phyloP scores from a whole-genome alignment of 2,888 invertebrate genomes.

The Drosophila borborema region DNA sequence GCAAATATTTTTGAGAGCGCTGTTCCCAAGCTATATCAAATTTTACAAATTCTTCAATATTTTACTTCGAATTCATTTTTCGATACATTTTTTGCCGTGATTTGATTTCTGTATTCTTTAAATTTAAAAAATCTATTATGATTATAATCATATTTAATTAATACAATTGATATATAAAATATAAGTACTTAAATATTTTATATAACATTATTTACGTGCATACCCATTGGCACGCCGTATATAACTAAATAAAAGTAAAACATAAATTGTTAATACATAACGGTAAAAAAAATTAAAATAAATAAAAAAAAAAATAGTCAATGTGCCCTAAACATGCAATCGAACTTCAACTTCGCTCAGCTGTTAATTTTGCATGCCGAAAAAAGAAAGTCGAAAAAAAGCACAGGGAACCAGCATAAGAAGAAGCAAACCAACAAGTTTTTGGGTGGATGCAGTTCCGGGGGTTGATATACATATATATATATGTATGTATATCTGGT shows the following conservation, averaged over 20 bases:
- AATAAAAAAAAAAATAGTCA: constrained; percentile 1
- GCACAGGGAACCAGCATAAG: constrained; percentile 1
- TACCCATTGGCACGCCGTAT: not conserved
- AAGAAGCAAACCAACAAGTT: constrained; percentile 51
- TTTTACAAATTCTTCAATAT: no score
- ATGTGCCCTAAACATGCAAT: constrained; percentile 65
- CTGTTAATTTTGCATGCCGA: constrained; percentile 67
- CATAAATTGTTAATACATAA: constrained; percentile 19
- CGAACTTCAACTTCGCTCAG: constrained; percentile 63
- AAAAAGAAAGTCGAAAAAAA: constrained; percentile 18
- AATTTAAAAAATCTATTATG: no score
- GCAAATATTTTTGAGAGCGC: no score
- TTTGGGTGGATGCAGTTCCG: constrained; percentile 41
- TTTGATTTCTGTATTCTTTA: no score
- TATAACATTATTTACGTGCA: no score
- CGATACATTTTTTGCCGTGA: no score
- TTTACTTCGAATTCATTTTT: no score
- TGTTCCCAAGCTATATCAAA: no score
- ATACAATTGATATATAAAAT: no score
- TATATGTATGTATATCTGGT: not conserved
- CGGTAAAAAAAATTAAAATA: constrained; percentile 12
- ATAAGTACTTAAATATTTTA: no score
- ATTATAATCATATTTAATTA: no score
- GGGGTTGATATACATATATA: constrained; percentile 33
- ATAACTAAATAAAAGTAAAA: constrained; percentile 4